A percentile compares a stretch with the other conserved stretches of the same genome.
phyloP scores from a whole-genome alignment of 2,888 invertebrate genomes.

The Noctua fimbriata region DNA sequence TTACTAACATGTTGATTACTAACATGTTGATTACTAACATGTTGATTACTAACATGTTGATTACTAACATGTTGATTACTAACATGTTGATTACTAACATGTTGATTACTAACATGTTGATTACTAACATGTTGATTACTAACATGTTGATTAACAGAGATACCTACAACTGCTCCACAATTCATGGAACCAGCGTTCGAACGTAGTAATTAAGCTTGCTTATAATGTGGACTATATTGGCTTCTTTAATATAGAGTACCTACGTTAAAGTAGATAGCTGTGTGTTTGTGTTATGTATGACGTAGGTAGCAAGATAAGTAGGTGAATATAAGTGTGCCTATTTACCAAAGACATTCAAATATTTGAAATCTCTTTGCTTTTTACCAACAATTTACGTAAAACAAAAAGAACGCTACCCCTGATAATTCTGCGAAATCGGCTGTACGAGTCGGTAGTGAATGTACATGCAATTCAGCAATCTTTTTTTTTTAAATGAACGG shows the following conservation, averaged over 20 bases:
- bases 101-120: background rate
- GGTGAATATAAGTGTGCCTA: background rate
- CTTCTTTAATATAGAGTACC: conserved; percentile 48
- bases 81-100: too few relatives aligned
- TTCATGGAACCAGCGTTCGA: conserved; percentile 57
- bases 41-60: background rate
- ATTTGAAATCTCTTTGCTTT: too few relatives aligned
- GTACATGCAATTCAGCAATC: too few relatives aligned
- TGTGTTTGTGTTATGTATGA: background rate
- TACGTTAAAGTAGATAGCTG: background rate
- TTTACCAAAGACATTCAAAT: background rate
- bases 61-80: background rate
- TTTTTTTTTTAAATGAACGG: too few relatives aligned
- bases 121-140: too few relatives aligned
- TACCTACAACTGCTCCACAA: conserved; percentile 43
- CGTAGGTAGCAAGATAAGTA: background rate
- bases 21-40: background rate
- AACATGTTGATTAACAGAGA: background rate
- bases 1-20: background rate
- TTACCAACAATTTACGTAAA: background rate
- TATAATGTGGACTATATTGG: conserved; percentile 40
- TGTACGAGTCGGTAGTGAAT: background rate
- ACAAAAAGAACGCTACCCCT: background rate
- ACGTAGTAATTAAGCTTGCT: conserved; percentile 39
- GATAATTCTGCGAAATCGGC: background rate